Percentiles rank a stretch among this genome's conserved stretches.
Evolutionary conservation across 2,797 vertebrate genomes (phyloP).

Genomic region (Cheirogaleus major): DNA sequence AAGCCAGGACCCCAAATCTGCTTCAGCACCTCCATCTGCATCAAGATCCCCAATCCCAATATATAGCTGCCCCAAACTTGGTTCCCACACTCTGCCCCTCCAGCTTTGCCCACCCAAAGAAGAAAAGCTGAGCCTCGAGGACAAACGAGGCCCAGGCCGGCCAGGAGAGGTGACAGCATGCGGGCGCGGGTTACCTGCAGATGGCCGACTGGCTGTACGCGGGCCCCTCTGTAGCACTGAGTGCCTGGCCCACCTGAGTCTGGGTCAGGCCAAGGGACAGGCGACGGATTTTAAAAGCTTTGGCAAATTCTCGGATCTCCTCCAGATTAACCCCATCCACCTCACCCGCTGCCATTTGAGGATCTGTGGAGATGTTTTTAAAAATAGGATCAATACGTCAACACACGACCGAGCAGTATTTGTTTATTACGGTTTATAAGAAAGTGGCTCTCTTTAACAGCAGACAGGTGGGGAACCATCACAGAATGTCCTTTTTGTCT

Average conservation of each 20-base stretch:
- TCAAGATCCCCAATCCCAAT: neutral
- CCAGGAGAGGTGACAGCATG: slow-evolving; percentile 70
- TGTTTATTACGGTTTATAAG: neutral
- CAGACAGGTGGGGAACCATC: neutral
- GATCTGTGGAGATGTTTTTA: slow-evolving; percentile 91
- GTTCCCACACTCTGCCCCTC: slow-evolving; percentile 36
- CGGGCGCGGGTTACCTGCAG: slow-evolving; percentile 94
- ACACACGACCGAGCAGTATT: accelerated
- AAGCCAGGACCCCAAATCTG: slow-evolving; percentile 37
- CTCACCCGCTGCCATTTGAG: slow-evolving; percentile 96
- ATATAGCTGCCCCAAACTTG: neutral
- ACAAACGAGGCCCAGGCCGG: slow-evolving; percentile 47
- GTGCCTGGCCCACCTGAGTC: slow-evolving; percentile 99
- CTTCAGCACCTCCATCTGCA: neutral
- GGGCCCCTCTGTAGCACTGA: slow-evolving; percentile 97
- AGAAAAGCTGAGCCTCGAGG: slow-evolving; percentile 24
- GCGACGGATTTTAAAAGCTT: slow-evolving; percentile 99
- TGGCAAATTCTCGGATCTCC: slow-evolving; percentile 99
- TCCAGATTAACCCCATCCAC: slow-evolving; percentile 99
- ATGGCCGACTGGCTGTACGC: slow-evolving; percentile 99
- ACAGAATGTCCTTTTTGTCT: neutral
- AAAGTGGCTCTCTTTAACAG: neutral
- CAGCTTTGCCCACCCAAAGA: slow-evolving; percentile 57
- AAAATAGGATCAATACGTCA: slow-evolving; percentile 74
- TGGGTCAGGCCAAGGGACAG: slow-evolving; percentile 99